These are phyloP conservation scores for Psephotus haematonotus DNA, from an alignment of 2,113 vertebrate genomes.

Conservation along the genomic window DNA sequence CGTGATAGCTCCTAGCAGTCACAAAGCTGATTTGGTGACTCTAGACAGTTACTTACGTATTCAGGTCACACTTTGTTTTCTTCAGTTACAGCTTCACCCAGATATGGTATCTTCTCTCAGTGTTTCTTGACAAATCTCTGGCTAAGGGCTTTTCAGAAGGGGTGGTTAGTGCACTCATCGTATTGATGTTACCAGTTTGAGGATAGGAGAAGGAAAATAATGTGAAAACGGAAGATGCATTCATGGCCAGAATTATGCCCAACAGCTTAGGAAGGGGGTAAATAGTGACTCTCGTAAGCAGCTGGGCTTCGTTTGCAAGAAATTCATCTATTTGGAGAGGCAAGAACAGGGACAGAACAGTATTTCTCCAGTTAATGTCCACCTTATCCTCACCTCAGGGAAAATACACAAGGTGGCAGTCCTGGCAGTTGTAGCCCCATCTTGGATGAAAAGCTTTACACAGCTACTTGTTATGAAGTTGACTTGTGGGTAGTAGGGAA, in stretches of 20 bases:
- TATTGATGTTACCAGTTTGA: background rate
- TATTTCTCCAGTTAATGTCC: background rate
- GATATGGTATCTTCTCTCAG: background rate
- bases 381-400: background rate
- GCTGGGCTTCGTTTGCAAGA: background rate
- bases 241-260: background rate
- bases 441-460: background rate
- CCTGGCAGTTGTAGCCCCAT: background rate
- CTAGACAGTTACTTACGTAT: background rate
- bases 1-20: background rate
- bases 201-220: background rate
- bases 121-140: slow-evolving; percentile 14
- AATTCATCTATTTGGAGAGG: background rate
- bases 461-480: background rate
- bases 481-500: background rate
- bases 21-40: background rate
- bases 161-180: background rate
- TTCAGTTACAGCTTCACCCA: slow-evolving; percentile 30
- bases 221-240: background rate
- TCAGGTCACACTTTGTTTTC: slow-evolving; percentile 35
- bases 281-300: background rate
- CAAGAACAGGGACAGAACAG: background rate
- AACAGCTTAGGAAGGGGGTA: background rate
- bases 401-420: background rate
- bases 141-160: background rate